phyloP scores from a whole-genome alignment of 2,888 invertebrate genomes.

The Cyclophora punctaria region DNA sequence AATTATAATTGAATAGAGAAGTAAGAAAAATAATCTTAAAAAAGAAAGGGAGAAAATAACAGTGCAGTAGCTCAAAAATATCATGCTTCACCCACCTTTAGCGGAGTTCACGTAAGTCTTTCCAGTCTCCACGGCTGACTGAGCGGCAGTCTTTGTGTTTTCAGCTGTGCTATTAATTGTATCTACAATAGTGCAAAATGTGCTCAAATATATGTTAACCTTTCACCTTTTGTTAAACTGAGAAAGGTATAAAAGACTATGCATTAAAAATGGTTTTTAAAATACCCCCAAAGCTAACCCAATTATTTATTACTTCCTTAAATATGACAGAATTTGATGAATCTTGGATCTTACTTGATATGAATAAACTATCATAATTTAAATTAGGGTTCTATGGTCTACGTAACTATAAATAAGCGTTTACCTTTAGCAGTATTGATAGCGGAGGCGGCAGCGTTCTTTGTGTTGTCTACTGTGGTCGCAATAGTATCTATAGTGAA shows the following conservation, averaged over 20 bases:
- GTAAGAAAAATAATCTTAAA: not conserved
- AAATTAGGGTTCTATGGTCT: no score
- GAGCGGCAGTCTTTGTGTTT: conserved; percentile 36
- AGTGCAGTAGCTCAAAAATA: conserved; percentile 5
- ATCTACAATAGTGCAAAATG: conserved; percentile 32
- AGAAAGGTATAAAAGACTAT: no score
- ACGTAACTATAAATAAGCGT: conserved; percentile 5
- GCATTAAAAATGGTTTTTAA: no score
- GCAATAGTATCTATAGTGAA: conserved; percentile 52
- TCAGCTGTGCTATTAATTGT: conserved; percentile 39
- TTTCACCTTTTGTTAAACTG: not conserved
- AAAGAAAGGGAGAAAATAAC: not conserved
- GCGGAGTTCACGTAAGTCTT: conserved; percentile 37
- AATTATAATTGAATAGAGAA: not conserved
- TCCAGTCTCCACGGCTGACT: conserved; percentile 39
- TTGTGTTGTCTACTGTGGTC: conserved; percentile 59
- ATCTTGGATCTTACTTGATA: no score
- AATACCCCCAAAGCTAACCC: no score
- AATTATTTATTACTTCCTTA: no score
- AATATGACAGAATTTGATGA: no score
- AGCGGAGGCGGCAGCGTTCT: conserved; percentile 65
- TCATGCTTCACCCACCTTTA: conserved; percentile 35
- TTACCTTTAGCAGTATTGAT: conserved; percentile 60
- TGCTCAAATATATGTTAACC: not conserved
- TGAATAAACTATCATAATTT: no score